Conservation (phyloP, 2,888 invertebrate species). For the Synanthedon andrenaeformis region DNA sequence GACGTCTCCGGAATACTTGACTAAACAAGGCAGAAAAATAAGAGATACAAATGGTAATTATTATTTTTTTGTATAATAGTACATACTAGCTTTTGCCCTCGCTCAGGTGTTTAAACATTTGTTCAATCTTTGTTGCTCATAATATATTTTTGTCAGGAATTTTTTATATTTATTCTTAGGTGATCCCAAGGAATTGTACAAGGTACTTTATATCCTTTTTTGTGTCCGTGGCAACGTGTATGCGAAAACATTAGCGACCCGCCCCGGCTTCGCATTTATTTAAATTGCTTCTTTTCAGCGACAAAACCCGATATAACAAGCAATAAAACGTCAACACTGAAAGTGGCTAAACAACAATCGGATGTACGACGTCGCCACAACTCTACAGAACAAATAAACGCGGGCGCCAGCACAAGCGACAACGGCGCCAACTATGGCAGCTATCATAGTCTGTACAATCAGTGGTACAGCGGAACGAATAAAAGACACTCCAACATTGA, state of each 20-base stretch:
- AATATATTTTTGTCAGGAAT: too few relatives aligned
- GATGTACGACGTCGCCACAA: slow-evolving; percentile 71
- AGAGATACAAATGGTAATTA: slow-evolving; percentile 27
- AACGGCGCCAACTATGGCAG: slow-evolving; percentile 55
- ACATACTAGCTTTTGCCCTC: slow-evolving; percentile 3
- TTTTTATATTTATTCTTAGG: too few relatives aligned
- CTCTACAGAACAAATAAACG: slow-evolving; percentile 51
- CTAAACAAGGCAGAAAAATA: slow-evolving; percentile 45
- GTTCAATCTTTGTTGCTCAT: too few relatives aligned
- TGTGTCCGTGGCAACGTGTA: too few relatives aligned
- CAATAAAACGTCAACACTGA: slow-evolving; percentile 38
- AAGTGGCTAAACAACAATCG: slow-evolving; percentile 54
- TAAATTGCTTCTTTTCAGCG: slow-evolving; percentile 22
- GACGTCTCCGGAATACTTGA: slow-evolving; percentile 42
- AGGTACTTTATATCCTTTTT: too few relatives aligned
- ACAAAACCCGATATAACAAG: slow-evolving; percentile 39
- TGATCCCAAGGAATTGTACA: too few relatives aligned
- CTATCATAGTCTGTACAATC: slow-evolving; percentile 44
- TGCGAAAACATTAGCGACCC: not conserved
- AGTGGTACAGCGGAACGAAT: slow-evolving; percentile 18
- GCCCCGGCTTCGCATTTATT: not conserved
- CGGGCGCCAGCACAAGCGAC: slow-evolving; percentile 28
- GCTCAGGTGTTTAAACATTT: too few relatives aligned
- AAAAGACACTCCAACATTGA: slow-evolving; percentile 55
- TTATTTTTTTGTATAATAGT: not conserved